phyloP scores from a whole-genome alignment of 1,140 invertebrate genomes.

The Parasteatoda tepidariorum region DNA sequence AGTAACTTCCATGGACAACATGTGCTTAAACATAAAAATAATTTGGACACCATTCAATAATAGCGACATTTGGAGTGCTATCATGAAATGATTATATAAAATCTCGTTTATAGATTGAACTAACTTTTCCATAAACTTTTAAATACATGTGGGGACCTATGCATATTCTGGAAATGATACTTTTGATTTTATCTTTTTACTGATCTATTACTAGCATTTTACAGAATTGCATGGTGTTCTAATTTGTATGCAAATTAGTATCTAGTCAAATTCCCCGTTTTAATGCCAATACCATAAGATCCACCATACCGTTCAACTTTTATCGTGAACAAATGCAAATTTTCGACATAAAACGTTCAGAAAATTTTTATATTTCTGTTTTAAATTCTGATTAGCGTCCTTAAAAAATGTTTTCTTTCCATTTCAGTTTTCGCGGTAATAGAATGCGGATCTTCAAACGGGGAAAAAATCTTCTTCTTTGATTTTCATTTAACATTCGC shows the following conservation, averaged over 20 bases:
- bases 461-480: background rate
- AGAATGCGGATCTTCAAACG: conserved; percentile 11
- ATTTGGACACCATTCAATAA: no score
- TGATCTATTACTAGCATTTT: conserved; percentile 6
- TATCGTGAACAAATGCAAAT: conserved; percentile 55
- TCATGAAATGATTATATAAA: no score
- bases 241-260: conserved; percentile 55
- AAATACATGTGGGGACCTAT: no score
- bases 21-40: no score
- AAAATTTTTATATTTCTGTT: conserved; percentile 55
- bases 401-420: conserved; percentile 54
- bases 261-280: conserved; percentile 31
- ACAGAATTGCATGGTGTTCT: conserved; percentile 24
- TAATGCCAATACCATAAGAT: background rate
- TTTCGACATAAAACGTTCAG: conserved; percentile 48
- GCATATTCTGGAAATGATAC: no score
- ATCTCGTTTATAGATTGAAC: no score
- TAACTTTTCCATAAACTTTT: no score
- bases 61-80: no score
- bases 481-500: no score
- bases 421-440: conserved; percentile 39
- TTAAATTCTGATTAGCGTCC: conserved; percentile 58
- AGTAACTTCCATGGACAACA: no score
- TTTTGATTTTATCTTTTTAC: no score
- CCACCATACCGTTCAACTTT: conserved; percentile 6